Evolutionary conservation across 2,797 vertebrate genomes (phyloP).

Genomic region (Florisuga fusca): DNA sequence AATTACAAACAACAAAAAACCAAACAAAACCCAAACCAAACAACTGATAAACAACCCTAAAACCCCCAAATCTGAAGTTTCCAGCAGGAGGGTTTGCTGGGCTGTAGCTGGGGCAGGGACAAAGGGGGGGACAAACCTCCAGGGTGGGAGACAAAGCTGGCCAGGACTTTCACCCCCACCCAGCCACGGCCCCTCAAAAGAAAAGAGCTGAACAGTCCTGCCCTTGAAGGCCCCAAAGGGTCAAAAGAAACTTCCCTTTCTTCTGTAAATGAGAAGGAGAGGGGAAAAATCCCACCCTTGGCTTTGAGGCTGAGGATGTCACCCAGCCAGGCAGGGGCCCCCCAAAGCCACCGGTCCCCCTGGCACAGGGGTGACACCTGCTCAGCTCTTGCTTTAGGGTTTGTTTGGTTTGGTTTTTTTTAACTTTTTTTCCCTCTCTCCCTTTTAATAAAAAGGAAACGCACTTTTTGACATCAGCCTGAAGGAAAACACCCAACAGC

Average conservation of each 20-base stretch:
- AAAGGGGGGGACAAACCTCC: conserved; percentile 24
- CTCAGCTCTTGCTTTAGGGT: not conserved
- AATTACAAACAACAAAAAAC: too few species aligned
- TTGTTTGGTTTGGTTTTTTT: not conserved
- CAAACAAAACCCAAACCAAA: not conserved
- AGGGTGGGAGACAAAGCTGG: conserved; percentile 25
- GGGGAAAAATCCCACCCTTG: not conserved
- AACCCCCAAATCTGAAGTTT: not conserved
- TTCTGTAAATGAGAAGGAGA: conserved; percentile 55
- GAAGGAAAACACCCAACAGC: not conserved
- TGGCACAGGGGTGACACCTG: not conserved
- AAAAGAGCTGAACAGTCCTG: conserved; percentile 44
- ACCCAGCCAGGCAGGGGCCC: not conserved
- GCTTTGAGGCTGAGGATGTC: not conserved
- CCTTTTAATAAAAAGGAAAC: not conserved
- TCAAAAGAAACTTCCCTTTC: conserved; percentile 62
- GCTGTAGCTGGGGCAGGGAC: conserved; percentile 64
- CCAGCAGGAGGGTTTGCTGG: conserved; percentile 2
- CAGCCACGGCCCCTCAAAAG: conserved; percentile 16
- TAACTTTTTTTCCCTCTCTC: too few species aligned
- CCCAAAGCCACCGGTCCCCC: not conserved
- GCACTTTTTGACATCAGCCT: not conserved
- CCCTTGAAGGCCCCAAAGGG: conserved; percentile 59
- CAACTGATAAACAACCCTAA: too few species aligned
- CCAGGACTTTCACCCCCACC: not conserved